Evolutionary conservation across 2,797 vertebrate genomes (phyloP).

Genomic region (Centropyge bicolor): DNA sequence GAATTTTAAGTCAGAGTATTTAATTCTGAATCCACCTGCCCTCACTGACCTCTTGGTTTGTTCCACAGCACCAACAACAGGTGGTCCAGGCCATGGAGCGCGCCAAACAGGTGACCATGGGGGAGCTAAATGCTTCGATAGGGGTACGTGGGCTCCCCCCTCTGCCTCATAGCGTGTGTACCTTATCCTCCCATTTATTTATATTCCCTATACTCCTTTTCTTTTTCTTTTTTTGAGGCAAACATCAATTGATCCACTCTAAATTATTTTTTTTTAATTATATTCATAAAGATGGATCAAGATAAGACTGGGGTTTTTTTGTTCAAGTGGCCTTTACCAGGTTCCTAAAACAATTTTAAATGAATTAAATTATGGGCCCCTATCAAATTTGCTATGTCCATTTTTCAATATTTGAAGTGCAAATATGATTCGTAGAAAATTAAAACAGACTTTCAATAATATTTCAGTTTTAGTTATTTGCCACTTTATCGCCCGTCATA

Average conservation of each 20-base stretch:
- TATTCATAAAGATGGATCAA: not conserved
- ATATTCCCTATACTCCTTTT: conserved; percentile 57
- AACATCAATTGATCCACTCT: conserved; percentile 4
- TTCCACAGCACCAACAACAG: conserved; percentile 93
- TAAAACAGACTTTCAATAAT: not conserved
- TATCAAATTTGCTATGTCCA: not conserved
- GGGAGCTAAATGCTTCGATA: conserved; percentile 95
- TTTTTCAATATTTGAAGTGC: not conserved
- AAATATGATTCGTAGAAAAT: not conserved
- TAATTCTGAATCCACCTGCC: not conserved
- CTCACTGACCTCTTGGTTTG: conserved; percentile 65
- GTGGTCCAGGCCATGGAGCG: conserved; percentile 96
- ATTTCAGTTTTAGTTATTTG: not conserved
- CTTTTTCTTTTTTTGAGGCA: conserved; percentile 51
- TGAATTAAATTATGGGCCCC: not conserved
- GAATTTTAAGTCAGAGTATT: not conserved
- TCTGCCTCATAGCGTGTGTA: conserved; percentile 88
- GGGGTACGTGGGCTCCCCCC: conserved; percentile 93
- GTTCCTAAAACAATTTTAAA: conserved; percentile 5
- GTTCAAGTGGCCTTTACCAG: not conserved
- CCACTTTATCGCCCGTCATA: not conserved
- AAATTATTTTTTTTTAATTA: conserved; percentile 18
- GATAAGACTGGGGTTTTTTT: not conserved
- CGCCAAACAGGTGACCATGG: conserved; percentile 98
- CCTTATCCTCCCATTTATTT: conserved; percentile 77